These are phyloP conservation scores for Abramis brama DNA, from an alignment of 2,113 vertebrate genomes.

Conservation along the genomic window DNA sequence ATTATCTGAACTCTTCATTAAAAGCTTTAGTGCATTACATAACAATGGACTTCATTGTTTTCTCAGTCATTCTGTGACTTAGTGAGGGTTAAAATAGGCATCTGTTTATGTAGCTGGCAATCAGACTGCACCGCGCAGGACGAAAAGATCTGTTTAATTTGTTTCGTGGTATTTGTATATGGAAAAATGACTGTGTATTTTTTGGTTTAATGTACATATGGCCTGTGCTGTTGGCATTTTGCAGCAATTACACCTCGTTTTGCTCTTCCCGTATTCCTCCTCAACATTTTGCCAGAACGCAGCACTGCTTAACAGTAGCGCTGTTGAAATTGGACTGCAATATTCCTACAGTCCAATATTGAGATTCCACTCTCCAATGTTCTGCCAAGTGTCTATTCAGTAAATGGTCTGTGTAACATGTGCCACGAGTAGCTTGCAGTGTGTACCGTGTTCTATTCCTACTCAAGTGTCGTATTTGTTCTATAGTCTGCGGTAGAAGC, in stretches of 20 bases:
- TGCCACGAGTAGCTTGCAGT: slow-evolving; percentile 7
- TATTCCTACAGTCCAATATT: slow-evolving; percentile 13
- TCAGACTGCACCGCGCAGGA: not conserved
- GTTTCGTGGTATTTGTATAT: slow-evolving; percentile 26
- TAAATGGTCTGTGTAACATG: slow-evolving; percentile 30
- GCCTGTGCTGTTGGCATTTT: not conserved
- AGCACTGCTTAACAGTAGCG: not conserved
- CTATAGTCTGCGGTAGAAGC: not conserved
- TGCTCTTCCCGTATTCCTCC: not conserved
- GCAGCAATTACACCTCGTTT: not conserved
- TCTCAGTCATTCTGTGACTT: slow-evolving; percentile 34
- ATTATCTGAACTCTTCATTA: slow-evolving; percentile 24
- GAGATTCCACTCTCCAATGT: slow-evolving; percentile 8
- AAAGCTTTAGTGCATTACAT: slow-evolving; percentile 1
- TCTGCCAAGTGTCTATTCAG: slow-evolving; percentile 6
- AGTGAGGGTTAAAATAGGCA: slow-evolving; percentile 24
- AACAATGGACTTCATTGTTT: slow-evolving; percentile 38
- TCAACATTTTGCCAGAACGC: not conserved
- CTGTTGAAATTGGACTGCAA: not conserved
- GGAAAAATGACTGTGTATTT: slow-evolving; percentile 7
- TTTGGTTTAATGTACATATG: slow-evolving; percentile 17
- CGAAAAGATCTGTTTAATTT: slow-evolving; percentile 4
- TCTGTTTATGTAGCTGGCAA: slow-evolving; percentile 13
- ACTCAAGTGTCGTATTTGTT: slow-evolving; percentile 19
- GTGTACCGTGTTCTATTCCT: slow-evolving; percentile 8